Percentiles rank a stretch among this genome's conserved stretches.
Conservation (phyloP, 1,140 invertebrate genomes). For the Ostrea denselamellosa region DNA sequence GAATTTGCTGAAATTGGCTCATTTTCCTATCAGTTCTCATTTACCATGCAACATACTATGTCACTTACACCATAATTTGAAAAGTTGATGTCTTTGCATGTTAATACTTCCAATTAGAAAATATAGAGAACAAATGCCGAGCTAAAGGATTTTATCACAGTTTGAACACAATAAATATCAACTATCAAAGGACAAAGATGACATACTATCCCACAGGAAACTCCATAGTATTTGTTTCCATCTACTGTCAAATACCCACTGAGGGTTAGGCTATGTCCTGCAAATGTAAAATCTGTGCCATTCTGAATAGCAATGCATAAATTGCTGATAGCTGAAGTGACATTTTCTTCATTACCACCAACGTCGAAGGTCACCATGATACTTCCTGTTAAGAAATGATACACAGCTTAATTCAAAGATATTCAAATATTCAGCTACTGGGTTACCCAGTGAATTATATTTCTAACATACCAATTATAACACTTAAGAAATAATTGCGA, state of each 20-base stretch:
- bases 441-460: no score
- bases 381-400: slow-evolving; percentile 56
- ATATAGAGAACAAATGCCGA: no score
- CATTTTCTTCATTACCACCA: slow-evolving; percentile 46
- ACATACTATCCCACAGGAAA: slow-evolving; percentile 46
- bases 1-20: no score
- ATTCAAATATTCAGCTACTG: background rate
- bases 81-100: no score
- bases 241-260: slow-evolving; percentile 56
- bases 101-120: no score
- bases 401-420: background rate
- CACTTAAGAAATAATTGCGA: no score
- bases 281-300: slow-evolving; percentile 55
- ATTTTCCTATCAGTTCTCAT: no score
- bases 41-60: no score
- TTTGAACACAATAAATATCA: no score
- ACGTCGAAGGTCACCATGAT: slow-evolving; percentile 58
- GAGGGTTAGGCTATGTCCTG: slow-evolving; percentile 50
- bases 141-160: no score
- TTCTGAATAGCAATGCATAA: slow-evolving; percentile 58
- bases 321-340: slow-evolving; percentile 53
- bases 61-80: no score
- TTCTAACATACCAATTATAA: no score
- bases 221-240: slow-evolving; percentile 60
- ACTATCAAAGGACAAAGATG: background rate